Conservation (phyloP, 1,140 invertebrate species). For the Steinernema khuongi region DNA sequence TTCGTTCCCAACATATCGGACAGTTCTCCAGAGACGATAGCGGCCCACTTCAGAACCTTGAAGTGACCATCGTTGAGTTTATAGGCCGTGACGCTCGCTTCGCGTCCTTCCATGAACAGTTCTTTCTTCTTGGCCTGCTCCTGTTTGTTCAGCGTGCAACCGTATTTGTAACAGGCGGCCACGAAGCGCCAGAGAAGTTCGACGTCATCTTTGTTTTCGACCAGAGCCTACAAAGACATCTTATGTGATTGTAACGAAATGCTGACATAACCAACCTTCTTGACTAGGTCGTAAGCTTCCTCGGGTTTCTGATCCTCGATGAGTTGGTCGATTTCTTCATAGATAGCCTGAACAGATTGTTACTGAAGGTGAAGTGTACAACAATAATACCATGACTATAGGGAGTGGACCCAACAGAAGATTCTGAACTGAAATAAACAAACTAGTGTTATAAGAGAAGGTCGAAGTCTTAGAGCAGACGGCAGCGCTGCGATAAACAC, state of each 20-base stretch:
- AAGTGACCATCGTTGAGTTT: slow-evolving; percentile 40
- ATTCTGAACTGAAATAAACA: too few relatives aligned
- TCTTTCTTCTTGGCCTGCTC: slow-evolving; percentile 21
- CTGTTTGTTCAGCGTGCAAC: slow-evolving; percentile 16
- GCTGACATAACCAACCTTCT: neutral
- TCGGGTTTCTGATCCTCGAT: neutral
- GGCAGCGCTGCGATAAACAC: too few relatives aligned
- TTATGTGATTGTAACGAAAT: too few relatives aligned
- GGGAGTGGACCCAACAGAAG: too few relatives aligned
- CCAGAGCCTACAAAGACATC: neutral
- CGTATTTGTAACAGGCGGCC: neutral
- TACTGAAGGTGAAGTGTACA: too few relatives aligned
- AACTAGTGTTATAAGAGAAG: too few relatives aligned
- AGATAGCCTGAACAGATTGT: neutral
- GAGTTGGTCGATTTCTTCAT: neutral
- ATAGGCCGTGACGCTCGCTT: slow-evolving; percentile 24
- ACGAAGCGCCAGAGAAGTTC: neutral
- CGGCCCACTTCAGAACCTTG: slow-evolving; percentile 45
- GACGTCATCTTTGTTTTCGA: neutral
- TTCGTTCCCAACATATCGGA: slow-evolving; percentile 57
- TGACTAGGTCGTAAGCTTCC: neutral
- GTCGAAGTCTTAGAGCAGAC: too few relatives aligned
- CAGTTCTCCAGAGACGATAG: slow-evolving; percentile 42
- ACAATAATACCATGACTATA: too few relatives aligned
- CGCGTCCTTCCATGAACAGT: slow-evolving; percentile 25